Conservation (phyloP, 2,888 invertebrate genomes). For the Neoscelio sp. region DNA sequence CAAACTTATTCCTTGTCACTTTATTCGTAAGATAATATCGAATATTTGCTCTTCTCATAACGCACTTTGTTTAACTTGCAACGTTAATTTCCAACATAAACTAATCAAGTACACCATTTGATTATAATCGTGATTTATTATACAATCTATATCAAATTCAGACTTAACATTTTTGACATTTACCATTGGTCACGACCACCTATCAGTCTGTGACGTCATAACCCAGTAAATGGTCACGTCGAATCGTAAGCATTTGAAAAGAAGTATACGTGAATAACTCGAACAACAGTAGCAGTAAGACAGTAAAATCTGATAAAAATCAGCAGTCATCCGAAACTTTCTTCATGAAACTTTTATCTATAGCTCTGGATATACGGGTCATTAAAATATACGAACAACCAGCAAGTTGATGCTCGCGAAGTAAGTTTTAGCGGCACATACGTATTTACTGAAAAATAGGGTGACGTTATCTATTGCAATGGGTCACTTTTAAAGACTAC, state of each 20-base stretch:
- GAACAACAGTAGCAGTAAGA: slow-evolving; percentile 6
- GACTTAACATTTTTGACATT: too few species aligned
- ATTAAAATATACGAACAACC: slow-evolving; percentile 26
- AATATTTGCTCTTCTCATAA: slow-evolving; percentile 21
- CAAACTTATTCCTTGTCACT: slow-evolving; percentile 21
- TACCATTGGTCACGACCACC: too few species aligned
- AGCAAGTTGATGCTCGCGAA: slow-evolving; percentile 6
- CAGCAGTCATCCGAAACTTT: slow-evolving; percentile 12
- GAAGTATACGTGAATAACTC: too few species aligned
- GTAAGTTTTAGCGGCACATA: slow-evolving; percentile 21
- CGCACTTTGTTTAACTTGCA: slow-evolving; percentile 13
- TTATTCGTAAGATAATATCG: slow-evolving; percentile 27
- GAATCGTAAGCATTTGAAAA: slow-evolving; percentile 2
- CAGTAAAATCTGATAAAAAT: slow-evolving; percentile 13
- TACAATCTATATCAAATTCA: too few species aligned
- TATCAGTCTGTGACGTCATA: too few species aligned
- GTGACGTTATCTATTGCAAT: slow-evolving; percentile 54
- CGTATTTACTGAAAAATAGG: slow-evolving; percentile 27
- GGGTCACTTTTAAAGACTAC: slow-evolving; percentile 60
- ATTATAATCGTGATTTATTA: too few species aligned
- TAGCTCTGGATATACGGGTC: slow-evolving; percentile 31
- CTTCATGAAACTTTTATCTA: slow-evolving; percentile 38
- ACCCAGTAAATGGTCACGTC: too few species aligned
- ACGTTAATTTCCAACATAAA: slow-evolving; percentile 22
- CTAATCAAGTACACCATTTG: too few species aligned